phyloP scores from a whole-genome alignment of 2,113 vertebrate species.

The Thunnus thynnus region DNA sequence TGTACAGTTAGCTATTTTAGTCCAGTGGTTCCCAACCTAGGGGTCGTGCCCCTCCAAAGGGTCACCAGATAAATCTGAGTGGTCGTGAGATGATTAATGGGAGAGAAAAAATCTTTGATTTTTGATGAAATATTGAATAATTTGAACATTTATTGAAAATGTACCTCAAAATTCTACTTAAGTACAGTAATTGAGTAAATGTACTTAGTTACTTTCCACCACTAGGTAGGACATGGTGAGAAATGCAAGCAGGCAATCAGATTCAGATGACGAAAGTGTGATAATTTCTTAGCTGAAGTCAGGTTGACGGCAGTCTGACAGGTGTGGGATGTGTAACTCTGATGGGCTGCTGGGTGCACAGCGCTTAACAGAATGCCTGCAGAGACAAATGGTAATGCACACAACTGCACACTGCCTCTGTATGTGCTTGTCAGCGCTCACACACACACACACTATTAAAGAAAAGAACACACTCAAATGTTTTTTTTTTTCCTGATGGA shows the following conservation, averaged over 20 bases:
- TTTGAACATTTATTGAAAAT: too few relatives aligned
- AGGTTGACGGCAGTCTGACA: conserved; percentile 38
- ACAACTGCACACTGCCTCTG: conserved; percentile 3
- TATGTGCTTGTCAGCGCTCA: background rate
- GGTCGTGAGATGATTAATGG: too few relatives aligned
- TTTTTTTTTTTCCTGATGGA: background rate
- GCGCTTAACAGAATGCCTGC: conserved; percentile 32
- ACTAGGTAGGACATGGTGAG: conserved; percentile 1
- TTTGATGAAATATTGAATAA: too few relatives aligned
- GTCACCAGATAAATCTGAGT: too few relatives aligned
- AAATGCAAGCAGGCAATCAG: conserved; percentile 9
- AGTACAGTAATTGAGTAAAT: too few relatives aligned
- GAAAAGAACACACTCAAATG: background rate
- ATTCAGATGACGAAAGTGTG: conserved; percentile 13
- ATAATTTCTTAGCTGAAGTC: conserved; percentile 21
- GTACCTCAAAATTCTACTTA: too few relatives aligned
- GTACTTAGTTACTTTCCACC: too few relatives aligned
- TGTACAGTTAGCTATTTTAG: too few relatives aligned
- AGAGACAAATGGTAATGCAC: conserved; percentile 29
- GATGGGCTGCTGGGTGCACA: conserved; percentile 22
- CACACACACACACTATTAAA: conserved; percentile 1
- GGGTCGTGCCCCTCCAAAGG: too few relatives aligned
- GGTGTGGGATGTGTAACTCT: conserved; percentile 32
- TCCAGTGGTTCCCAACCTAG: too few relatives aligned
- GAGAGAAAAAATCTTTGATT: too few relatives aligned